Conservation (phyloP, 2,888 invertebrate genomes). For the Hemicrepidius hirtus region DNA sequence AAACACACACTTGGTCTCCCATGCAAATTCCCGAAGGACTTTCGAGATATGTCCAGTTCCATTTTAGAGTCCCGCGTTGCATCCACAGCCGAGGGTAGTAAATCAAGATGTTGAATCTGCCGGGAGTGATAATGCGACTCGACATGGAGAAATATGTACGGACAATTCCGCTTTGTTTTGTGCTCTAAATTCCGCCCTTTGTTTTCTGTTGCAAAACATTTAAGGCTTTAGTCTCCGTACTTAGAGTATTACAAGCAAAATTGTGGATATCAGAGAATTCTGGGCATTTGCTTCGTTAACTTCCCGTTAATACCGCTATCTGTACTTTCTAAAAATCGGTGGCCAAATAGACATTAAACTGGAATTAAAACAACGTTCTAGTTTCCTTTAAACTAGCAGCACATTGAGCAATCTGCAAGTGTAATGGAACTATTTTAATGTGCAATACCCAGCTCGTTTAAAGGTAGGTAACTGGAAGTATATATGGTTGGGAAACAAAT, state of each 20-base stretch:
- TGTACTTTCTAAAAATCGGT: not conserved
- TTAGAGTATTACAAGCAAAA: slow-evolving; percentile 44
- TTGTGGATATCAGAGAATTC: slow-evolving; percentile 56
- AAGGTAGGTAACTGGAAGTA: too few relatives aligned
- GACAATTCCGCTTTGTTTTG: slow-evolving; percentile 53
- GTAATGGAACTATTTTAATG: too few relatives aligned
- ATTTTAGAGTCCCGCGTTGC: slow-evolving; percentile 41
- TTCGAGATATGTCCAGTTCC: slow-evolving; percentile 45
- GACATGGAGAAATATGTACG: slow-evolving; percentile 54
- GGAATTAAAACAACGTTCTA: too few relatives aligned
- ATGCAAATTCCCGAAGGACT: slow-evolving; percentile 37
- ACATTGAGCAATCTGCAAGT: too few relatives aligned
- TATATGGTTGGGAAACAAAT: too few relatives aligned
- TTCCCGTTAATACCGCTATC: not conserved
- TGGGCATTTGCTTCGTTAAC: slow-evolving; percentile 52
- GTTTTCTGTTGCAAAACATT: slow-evolving; percentile 59
- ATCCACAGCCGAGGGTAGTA: slow-evolving; percentile 55
- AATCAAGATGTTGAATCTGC: slow-evolving; percentile 65
- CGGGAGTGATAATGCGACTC: slow-evolving; percentile 65
- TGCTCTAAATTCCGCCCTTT: slow-evolving; percentile 56
- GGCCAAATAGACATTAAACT: not conserved
- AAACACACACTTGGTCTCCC: not conserved
- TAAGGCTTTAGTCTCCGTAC: slow-evolving; percentile 56
- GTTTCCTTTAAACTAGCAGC: too few relatives aligned
- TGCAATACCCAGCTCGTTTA: too few relatives aligned